phyloP scores from a whole-genome alignment of 2,113 vertebrate species.

The Chlorocebus sabaeus region DNA sequence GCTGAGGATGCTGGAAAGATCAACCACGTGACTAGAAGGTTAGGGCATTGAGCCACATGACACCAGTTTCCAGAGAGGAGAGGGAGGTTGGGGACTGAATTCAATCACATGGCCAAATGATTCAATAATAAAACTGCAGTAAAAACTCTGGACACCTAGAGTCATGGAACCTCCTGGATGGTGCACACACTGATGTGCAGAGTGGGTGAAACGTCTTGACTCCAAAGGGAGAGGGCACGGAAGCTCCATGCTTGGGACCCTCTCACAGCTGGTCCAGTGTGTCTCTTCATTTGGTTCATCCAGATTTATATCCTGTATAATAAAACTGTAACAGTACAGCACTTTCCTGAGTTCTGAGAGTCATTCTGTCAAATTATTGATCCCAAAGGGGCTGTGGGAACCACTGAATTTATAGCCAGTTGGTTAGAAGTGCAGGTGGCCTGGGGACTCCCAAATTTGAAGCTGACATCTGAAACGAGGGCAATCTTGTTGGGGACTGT shows the following conservation, averaged over 20 bases:
- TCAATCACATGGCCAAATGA: too few relatives aligned
- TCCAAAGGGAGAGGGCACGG: neutral
- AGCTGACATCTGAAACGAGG: neutral
- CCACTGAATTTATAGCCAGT: neutral
- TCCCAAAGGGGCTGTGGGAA: neutral
- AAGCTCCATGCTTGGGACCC: neutral
- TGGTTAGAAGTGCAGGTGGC: neutral
- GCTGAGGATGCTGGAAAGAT: neutral
- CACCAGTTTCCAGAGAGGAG: neutral
- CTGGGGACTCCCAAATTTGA: neutral
- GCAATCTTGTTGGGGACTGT: too few relatives aligned
- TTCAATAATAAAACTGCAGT: neutral
- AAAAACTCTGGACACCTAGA: neutral
- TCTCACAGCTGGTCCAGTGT: neutral
- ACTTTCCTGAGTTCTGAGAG: neutral
- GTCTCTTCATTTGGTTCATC: neutral
- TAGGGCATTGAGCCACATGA: neutral
- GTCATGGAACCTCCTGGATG: neutral
- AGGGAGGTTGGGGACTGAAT: neutral
- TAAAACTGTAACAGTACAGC: neutral
- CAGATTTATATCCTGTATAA: neutral
- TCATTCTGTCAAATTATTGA: neutral
- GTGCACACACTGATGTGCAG: rapidly evolving
- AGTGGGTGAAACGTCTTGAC: neutral
- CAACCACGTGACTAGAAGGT: rapidly evolving